Evolutionary conservation across 1,140 invertebrate genomes (phyloP), one percentile per base, ranked within the genome.

Genomic region (Drosophila setifemur): DNA sequence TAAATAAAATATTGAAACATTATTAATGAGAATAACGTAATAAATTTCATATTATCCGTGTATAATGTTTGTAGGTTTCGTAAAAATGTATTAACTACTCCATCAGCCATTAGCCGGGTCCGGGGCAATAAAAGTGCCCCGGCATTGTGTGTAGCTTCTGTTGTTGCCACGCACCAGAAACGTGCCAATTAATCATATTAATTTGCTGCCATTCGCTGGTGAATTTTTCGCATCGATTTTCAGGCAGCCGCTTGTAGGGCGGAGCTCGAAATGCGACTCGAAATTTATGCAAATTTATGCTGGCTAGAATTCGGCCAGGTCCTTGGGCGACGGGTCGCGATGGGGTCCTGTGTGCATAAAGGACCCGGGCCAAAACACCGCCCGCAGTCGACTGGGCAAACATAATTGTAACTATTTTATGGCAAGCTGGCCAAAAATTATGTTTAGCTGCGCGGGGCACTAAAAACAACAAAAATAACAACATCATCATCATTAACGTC

Each of bases 181-280:
- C 68, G 55, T 63, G 79, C 49, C 79, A 85, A 85, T 83, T 83
- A 83, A 83, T 83, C 79, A 83, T 71, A 85, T 83, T 85, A 83
- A 83, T 74, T 85, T 83, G 77, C 57, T 76, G 72, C 61, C 57
- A 35, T 45, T 44, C 31, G 42, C 42, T 61, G 47, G 67, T 29
- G 48, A 37, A 72, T 53, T 61, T 63, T 61, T 37, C 28, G 29
- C 69, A 83, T 85, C 74, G 78, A 83, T 83, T 85, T 82, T 73
- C 19, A n/a, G 16, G 60, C 39, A 18, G 55, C 21, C 55, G 21
- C 54, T 29, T 39, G 18, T 26, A n/a, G 33, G 3, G 31, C 9
- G n/a, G n/a, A n/a, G 14, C 31, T 9, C 16, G 21, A 43, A 69
- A 67, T 57, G 7, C 21, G 19, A 14, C 19, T 23, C 66, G 16